These are phyloP conservation scores for Crax fasciolata DNA, from an alignment of 2,797 vertebrate genomes.

Conservation along the genomic window DNA sequence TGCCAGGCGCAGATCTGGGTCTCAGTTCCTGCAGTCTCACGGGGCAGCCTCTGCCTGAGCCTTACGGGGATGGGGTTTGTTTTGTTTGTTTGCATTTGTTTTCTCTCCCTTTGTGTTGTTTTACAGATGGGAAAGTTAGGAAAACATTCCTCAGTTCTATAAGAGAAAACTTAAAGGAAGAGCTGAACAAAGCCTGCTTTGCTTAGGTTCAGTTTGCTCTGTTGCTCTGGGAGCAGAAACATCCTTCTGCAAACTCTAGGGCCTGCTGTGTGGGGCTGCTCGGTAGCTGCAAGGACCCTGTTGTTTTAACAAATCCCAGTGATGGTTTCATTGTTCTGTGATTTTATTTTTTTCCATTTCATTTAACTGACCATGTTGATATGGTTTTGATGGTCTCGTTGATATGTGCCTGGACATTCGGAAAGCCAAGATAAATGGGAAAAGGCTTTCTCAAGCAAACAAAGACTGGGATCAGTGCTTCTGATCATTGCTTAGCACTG, in stretches of 20 bases:
- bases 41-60: background rate
- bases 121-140: background rate
- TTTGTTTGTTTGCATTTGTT: background rate
- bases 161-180: background rate
- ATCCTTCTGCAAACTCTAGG: background rate
- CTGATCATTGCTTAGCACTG: background rate
- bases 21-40: background rate
- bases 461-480: background rate
- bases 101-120: background rate
- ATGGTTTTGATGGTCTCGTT: background rate
- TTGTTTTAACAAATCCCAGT: slow-evolving; percentile 1
- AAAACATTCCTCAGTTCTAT: background rate
- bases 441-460: background rate
- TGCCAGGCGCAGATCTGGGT: background rate
- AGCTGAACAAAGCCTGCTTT: background rate
- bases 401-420: background rate
- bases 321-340: background rate
- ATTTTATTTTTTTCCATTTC: background rate
- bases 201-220: background rate
- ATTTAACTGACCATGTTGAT: background rate
- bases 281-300: background rate
- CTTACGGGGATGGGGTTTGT: background rate
- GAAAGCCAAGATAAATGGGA: background rate
- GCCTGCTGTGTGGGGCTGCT: background rate
- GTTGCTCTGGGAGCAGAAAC: background rate